These are phyloP conservation scores for Leptopterna dolabrata DNA, from an alignment of 2,888 invertebrate species.

Conservation along the genomic window DNA sequence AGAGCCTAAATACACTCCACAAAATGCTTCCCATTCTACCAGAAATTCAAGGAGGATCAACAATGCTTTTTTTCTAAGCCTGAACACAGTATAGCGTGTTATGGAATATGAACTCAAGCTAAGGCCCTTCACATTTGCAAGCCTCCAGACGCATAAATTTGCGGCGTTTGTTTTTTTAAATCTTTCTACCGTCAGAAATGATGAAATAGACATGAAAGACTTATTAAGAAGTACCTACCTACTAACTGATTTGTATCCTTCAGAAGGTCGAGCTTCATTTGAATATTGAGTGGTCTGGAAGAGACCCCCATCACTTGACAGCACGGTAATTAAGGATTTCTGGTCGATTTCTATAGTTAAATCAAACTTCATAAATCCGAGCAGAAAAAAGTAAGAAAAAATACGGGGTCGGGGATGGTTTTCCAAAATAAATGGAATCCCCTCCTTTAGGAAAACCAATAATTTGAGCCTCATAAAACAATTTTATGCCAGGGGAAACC, in stretches of 20 bases:
- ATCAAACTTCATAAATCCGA: background rate
- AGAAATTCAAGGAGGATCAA: too few species aligned
- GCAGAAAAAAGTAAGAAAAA: background rate
- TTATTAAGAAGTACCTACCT: too few species aligned
- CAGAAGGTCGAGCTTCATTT: background rate
- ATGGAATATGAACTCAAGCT: too few species aligned
- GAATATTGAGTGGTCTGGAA: background rate
- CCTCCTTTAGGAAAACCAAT: constrained; percentile 34
- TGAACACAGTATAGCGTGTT: too few species aligned
- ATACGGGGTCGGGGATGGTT: background rate
- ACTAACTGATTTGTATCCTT: background rate
- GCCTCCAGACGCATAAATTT: too few species aligned
- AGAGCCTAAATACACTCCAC: too few species aligned
- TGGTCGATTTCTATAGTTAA: background rate
- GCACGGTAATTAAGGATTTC: background rate
- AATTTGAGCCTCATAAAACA: constrained; percentile 51
- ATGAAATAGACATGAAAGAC: too few species aligned
- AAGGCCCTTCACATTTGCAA: too few species aligned
- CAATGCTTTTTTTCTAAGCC: too few species aligned
- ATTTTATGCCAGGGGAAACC: constrained; percentile 39
- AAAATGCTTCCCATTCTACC: too few species aligned
- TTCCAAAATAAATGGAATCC: background rate
- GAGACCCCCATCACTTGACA: background rate
- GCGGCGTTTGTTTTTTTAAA: too few species aligned
- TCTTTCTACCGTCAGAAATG: too few species aligned